Evolutionary conservation across 2,113 vertebrate genomes (phyloP), one percentile per base, ranked within the genome.

Genomic region (Petromus typicus): DNA sequence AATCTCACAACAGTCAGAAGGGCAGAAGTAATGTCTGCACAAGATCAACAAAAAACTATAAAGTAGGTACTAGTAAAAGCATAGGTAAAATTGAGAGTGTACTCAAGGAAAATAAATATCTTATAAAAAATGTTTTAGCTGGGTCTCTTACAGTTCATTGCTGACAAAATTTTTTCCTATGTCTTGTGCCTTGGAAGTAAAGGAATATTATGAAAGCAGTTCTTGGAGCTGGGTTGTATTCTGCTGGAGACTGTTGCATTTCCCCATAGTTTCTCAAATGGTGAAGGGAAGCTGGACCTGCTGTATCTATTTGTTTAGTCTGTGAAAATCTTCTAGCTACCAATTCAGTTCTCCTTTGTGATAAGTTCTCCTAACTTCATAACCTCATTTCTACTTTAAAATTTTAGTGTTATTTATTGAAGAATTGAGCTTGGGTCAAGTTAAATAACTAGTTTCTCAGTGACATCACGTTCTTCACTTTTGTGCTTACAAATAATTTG

Each of bases 391-490:
- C 91, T 67, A 56, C n/a, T 67, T 86, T 67, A 66, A 85, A 92
- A 48, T 27, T 56, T 54, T 61, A 71, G 2, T 8, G 57, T 67
- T 63, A 57, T 48, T 25, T 73, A 85, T 93, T 90, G 56, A 85
- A 59, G 37, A 69, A 5, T 22, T 85, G 18, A 90, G 37, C 64
- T 48, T 95, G 43, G 59, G 7, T 87, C 59, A 85, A 89, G 73
- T 94, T 59, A 86, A 84, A 76, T 30, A 86, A 32, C 71, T 64
- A 76, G 80, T 84, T 86, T 66, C n/a, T 34, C 17, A 89, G 61
- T 81, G 2, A 3, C 2, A 22, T 13, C 40, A 57, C 94, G 64
- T 64, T 69, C 57, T 81, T 79, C 63, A 81, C 45, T 67, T n/a
- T 83, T 85, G 89, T 63, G 12, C 11, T 56, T 90, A 16, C 61